These are phyloP conservation scores for Columbina picui DNA, from an alignment of 2,113 vertebrate species.

Conservation along the genomic window DNA sequence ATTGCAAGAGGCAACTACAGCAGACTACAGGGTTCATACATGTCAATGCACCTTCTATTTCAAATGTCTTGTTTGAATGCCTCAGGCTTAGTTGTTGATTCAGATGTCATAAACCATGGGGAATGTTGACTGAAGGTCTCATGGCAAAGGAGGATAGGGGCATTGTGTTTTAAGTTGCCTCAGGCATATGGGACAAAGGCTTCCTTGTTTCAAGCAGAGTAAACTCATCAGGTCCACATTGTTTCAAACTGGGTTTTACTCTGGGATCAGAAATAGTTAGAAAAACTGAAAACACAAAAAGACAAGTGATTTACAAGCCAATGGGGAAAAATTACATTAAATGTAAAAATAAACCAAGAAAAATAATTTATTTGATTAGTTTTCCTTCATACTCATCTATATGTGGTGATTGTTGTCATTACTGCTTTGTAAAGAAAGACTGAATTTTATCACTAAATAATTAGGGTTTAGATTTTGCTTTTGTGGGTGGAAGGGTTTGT, in stretches of 20 bases:
- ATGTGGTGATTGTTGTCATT: neutral
- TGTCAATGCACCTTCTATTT: conserved; percentile 20
- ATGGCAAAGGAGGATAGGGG: neutral
- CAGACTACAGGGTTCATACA: neutral
- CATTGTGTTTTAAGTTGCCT: conserved; percentile 26
- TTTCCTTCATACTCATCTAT: neutral
- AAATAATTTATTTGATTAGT: conserved; percentile 1
- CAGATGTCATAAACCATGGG: conserved; percentile 31
- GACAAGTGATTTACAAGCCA: neutral
- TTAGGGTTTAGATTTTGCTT: neutral
- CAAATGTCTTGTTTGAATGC: conserved; percentile 57
- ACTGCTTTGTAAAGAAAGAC: neutral
- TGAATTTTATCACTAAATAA: neutral
- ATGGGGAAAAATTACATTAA: neutral
- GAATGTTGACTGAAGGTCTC: conserved; percentile 52
- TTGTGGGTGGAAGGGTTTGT: neutral
- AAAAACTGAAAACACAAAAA: conserved; percentile 7
- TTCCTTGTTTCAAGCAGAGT: conserved; percentile 46
- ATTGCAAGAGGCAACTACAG: neutral
- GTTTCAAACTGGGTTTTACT: conserved; percentile 17
- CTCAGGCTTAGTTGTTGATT: conserved; percentile 40
- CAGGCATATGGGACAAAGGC: neutral
- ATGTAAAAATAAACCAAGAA: neutral
- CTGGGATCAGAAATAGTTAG: neutral
- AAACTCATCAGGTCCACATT: conserved; percentile 36